A percentile compares a stretch with the other conserved stretches of the same genome.
These are phyloP conservation scores for Mya arenaria DNA, from an alignment of 1,140 invertebrate species.

Conservation along the genomic window DNA sequence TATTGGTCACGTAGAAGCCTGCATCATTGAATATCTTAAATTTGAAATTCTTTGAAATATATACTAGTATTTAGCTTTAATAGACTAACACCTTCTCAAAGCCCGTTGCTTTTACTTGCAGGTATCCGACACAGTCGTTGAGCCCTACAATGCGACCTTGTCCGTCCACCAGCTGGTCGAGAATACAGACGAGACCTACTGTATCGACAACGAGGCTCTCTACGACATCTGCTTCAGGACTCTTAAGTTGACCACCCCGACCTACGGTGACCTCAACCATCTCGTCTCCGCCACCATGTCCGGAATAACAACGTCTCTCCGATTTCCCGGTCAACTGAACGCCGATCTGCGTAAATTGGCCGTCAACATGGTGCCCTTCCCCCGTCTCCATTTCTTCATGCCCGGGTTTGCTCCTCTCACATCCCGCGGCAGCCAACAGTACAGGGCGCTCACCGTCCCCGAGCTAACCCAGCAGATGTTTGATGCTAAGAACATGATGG, in stretches of 20 bases:
- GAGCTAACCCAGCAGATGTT: constrained; percentile 87
- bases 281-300: constrained; percentile 85
- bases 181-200: constrained; percentile 86
- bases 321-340: constrained; percentile 91
- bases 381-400: constrained; percentile 91
- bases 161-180: constrained; percentile 90
- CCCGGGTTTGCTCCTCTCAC: constrained; percentile 89
- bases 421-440: constrained; percentile 83
- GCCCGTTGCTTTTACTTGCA: too few species aligned
- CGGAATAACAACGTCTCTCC: too few species aligned
- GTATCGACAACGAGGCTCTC: constrained; percentile 89
- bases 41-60: too few species aligned
- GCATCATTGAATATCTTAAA: too few species aligned
- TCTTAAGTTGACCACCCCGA: constrained; percentile 90
- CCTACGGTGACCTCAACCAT: constrained; percentile 86
- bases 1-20: too few species aligned
- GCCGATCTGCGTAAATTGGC: constrained; percentile 92
- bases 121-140: constrained; percentile 84
- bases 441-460: constrained; percentile 83
- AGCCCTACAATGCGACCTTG: constrained; percentile 85
- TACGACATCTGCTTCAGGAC: constrained; percentile 97
- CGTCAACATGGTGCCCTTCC: constrained; percentile 89
- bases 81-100: too few species aligned
- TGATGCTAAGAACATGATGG: constrained; percentile 90
- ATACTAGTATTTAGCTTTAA: too few species aligned